phyloP scores from a whole-genome alignment of 2,797 vertebrate species.

The Helostoma temminkii region DNA sequence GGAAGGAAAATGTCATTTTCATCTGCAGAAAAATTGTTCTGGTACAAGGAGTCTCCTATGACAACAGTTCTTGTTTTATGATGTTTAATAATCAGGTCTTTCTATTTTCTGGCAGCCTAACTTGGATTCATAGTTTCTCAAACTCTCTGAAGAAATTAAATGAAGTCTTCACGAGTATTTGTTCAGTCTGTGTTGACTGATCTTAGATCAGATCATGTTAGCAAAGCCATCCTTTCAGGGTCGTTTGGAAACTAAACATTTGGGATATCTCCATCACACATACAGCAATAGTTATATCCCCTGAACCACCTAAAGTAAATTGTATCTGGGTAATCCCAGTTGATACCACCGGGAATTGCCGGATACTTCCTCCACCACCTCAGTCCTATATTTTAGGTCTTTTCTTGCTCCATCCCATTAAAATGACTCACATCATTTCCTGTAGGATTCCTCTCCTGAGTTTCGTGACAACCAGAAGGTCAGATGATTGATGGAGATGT shows the following conservation, averaged over 20 bases:
- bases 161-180: slow-evolving; percentile 30
- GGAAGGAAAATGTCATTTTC: background rate
- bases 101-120: slow-evolving; percentile 6
- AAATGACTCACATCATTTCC: slow-evolving; percentile 23
- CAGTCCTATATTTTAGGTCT: background rate
- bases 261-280: slow-evolving; percentile 9
- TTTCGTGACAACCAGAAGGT: slow-evolving; percentile 4
- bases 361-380: too few species aligned
- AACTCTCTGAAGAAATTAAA: slow-evolving; percentile 17
- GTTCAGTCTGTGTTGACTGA: slow-evolving; percentile 31
- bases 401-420: slow-evolving; percentile 13
- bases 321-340: slow-evolving; percentile 2
- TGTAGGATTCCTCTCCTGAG: background rate
- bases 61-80: slow-evolving; percentile 3
- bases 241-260: background rate
- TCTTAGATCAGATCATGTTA: slow-evolving; percentile 14
- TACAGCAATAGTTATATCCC: background rate
- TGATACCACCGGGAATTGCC: background rate
- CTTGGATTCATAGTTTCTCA: slow-evolving; percentile 4
- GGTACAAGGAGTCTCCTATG: slow-evolving; percentile 10
- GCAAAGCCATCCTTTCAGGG: background rate
- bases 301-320: background rate
- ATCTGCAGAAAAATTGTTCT: background rate
- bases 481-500: background rate
- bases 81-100: slow-evolving; percentile 14